Base-by-base conservation (phyloP, 2,797 vertebrate genomes). In the Pangasius djambal region DNA sequence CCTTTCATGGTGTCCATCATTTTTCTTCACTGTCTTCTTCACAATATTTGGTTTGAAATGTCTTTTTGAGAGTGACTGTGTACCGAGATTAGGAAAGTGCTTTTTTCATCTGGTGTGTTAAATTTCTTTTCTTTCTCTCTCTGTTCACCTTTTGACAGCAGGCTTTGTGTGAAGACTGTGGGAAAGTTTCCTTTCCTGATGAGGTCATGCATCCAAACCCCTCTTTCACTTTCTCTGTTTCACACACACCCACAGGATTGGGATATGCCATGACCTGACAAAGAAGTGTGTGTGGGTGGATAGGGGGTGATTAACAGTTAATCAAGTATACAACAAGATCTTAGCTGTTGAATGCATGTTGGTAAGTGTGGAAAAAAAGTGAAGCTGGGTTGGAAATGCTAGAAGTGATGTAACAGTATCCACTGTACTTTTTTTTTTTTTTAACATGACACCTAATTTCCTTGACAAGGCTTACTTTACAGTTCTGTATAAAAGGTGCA, bases 161-260 rank as follows among this genome's bases (percentile, higher is more conserved):
- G 93, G 95, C 96, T 96, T 96, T 96, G 96, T 96, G 93, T 95
- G 91, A 93, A 94, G 95, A 94, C 96, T 96, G 96, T 96, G 96
- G 95, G 96, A 96, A 96, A 96, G 95, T 96, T 95, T 96, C 92
- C 93, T 93, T 93, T 95, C 94, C 94, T 95, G 95, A 94, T 96
- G 96, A 96, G 96, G 94, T 96, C 96, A 96, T 96, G 94, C 90
- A 86, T 91, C 88, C 89, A 90, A 72, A 89, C 94, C 89, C 93
- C 92, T 88, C 88, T 89, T 86, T 87, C 85, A 90, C 90, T 89
- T 87, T 89, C 82, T 86, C 86, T 74, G 61, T 91, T 89, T 89
- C 90, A 88, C 82, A 91, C 90, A 84, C 89, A 90, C 87, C 81
- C 89, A 86, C 87, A 91, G 37, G 85, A 91, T 87, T 63, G 89